phyloP scores from a whole-genome alignment of 2,888 invertebrate genomes.

The Tiliacea citrago region DNA sequence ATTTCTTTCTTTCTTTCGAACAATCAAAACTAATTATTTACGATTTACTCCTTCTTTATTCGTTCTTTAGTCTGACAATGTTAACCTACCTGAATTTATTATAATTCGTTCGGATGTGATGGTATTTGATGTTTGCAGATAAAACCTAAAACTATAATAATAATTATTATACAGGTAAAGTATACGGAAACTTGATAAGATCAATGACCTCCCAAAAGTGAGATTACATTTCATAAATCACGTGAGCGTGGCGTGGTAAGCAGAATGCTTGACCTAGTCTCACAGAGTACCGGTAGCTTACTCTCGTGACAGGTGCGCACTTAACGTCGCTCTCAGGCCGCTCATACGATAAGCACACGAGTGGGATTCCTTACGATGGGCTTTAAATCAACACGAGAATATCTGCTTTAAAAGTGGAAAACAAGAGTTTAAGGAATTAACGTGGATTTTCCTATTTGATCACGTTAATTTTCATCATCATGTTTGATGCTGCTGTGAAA shows the following conservation, averaged over 20 bases:
- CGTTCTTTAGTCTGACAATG: not conserved
- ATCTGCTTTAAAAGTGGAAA: constrained; percentile 10
- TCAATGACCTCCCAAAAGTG: not conserved
- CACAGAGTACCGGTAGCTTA: constrained; percentile 21
- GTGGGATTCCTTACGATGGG: constrained; percentile 42
- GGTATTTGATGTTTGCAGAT: not conserved
- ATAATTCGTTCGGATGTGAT: not conserved
- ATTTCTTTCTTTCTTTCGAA: too few relatives aligned
- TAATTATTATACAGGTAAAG: not conserved
- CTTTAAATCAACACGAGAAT: constrained; percentile 26
- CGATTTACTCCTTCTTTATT: not conserved
- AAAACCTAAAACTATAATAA: not conserved
- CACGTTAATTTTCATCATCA: not conserved
- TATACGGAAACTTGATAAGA: not conserved
- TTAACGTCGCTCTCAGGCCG: constrained; percentile 49
- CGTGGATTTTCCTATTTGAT: not conserved
- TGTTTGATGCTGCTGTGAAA: not conserved
- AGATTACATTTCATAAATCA: constrained; percentile 22
- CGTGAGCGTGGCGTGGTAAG: constrained; percentile 25
- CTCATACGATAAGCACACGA: constrained; percentile 41
- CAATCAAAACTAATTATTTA: not conserved
- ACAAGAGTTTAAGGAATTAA: not conserved
- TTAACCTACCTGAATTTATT: not conserved
- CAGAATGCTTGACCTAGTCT: constrained; percentile 50
- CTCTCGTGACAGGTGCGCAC: constrained; percentile 50